Base-by-base conservation (phyloP, 2,888 invertebrate species). In the Linnaemya vulpina region DNA sequence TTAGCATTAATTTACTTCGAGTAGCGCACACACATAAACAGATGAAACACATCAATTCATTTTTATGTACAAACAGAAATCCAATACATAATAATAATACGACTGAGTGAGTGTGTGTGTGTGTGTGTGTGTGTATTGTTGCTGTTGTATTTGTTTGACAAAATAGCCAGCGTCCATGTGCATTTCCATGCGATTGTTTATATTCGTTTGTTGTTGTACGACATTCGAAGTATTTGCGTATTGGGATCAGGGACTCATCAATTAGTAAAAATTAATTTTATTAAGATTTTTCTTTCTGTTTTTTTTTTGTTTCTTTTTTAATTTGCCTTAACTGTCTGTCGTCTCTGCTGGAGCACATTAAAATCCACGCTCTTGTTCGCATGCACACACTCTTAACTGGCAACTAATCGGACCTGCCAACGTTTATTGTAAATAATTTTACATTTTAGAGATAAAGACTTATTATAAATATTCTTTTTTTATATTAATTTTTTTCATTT, bases 211-310 rank as follows among this genome's bases (percentile, higher is more conserved):
- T 25, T 70, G 43, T 55, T 25, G 60, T 84, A 67, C 75, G 84
- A 76, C 84, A 84, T 80, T 87, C 83, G 84, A 86, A 84, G 82
- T 87, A 87, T 87, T 87, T 91, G 91, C 90, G 90, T 90, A 90
- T 90, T 90, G 91, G 90, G 90, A 90, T 90, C 90, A 91, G 91
- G 91, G 90, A 89, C 90, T 89, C 90, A 90, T 91, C 90, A 90
- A 90, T 90, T 90, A 90, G 90, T 91, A 90, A 84, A 84, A 90
- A 90, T 91, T 90, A 90, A 90, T 90, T 91, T 90, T 89, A 89
- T 90, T 81, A 84, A 83, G 71, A 79, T n/a, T n/a, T n/a, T n/a
- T n/a, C n/a, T n/a, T n/a, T n/a, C n/a, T n/a, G n/a, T n/a, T n/a
- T n/a, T n/a, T n/a, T n/a, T n/a, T n/a, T n/a, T n/a, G n/a, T n/a